phyloP scores from a whole-genome alignment of 2,797 vertebrate species.

The Sciurus carolinensis region DNA sequence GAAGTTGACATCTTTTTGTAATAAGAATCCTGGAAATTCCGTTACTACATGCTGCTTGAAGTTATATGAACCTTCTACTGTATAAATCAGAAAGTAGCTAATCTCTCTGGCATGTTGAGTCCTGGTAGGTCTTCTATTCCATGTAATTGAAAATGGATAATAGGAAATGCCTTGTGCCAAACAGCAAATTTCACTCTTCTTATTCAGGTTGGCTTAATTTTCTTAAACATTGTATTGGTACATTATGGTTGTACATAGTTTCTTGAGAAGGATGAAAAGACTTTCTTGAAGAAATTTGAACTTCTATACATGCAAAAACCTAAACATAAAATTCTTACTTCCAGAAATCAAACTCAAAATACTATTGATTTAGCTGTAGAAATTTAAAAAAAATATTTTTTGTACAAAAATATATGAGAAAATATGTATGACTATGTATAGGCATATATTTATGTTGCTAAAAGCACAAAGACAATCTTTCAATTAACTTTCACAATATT shows the following conservation, averaged over 20 bases:
- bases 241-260: neutral
- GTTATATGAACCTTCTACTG: neutral
- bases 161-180: accelerated
- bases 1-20: neutral
- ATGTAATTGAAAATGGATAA: neutral
- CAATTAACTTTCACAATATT: no score
- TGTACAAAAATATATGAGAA: neutral
- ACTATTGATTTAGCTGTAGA: no score
- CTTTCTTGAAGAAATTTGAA: neutral
- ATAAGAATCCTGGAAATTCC: neutral
- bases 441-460: no score
- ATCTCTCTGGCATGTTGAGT: accelerated
- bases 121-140: no score
- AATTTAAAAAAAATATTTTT: no score
- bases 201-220: neutral
- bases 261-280: neutral
- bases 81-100: neutral
- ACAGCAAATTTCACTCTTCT: neutral
- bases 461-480: neutral
- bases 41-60: no score
- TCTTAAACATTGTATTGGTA: neutral
- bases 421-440: neutral
- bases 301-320: neutral
- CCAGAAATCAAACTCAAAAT: neutral
- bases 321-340: neutral